Base-by-base conservation (phyloP, 2,113 vertebrate genomes). In the Apistogramma diplotaenia region DNA sequence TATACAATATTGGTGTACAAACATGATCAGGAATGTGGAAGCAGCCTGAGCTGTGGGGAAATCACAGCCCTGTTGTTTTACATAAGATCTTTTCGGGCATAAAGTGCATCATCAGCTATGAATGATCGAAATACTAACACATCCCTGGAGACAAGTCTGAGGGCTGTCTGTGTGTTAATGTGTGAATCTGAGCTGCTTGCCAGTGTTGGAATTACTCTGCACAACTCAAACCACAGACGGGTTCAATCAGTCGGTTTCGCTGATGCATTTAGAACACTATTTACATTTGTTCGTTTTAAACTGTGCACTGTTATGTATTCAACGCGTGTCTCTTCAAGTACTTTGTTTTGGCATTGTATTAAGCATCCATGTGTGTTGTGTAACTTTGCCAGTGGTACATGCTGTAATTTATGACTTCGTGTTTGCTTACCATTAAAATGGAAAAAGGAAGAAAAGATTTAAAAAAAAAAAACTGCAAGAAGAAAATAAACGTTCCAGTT, bases 391-490 rank as follows among this genome's bases (percentile, higher is more conserved):
- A 80, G 78, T 92, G 83, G 85, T 92, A 92, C 92, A 85, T 85
- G 77, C 60, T 93, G 88, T 92, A 89, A 91, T 81, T 90, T 90
- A 86, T 90, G 58, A 91, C 59, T 73, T 85, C 83, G 77, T 86
- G 80, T 86, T 84, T 85, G 61, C 82, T 84, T 83, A 85, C 81
- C 83, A 85, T 79, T 87, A 73, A 92, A 87, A 84, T 87, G 53
- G 53, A 51, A 70, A 76, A 43, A 18, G 70, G 37, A 11, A n/a
- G 29, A 8, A 15, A n/a, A n/a, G n/a, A n/a, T n/a, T n/a, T n/a
- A n/a, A n/a, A n/a, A n/a, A 25, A 43, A 43, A 27, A 25, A 4
- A 49, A 2, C 61, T 27, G 37, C 61, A 67, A 29, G 40, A 49
- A 67, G 49, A 56, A 59, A 57, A 65, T 25, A 15, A 82, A 58